Evolutionary conservation across 2,113 vertebrate genomes (phyloP).

Genomic region (Campylorhamphus procurvoides): DNA sequence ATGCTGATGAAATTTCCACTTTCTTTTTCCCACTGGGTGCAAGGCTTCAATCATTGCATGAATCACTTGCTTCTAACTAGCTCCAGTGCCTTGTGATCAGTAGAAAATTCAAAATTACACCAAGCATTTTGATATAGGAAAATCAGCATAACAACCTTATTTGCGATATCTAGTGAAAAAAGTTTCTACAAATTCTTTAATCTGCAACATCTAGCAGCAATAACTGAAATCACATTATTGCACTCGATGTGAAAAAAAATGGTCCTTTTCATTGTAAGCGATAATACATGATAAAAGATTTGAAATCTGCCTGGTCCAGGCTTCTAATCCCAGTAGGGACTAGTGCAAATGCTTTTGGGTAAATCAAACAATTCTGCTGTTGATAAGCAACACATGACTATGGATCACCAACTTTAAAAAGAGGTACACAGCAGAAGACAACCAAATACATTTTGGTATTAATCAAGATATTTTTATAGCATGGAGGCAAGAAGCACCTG

Average conservation of each 20-base stretch:
- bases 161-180: not conserved
- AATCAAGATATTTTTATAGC: too few relatives aligned
- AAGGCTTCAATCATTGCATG: not conserved
- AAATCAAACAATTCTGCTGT: not conserved
- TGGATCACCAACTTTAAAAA: not conserved
- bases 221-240: not conserved
- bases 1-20: not conserved
- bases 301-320: not conserved
- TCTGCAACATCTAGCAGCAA: not conserved
- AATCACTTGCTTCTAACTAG: fast-evolving
- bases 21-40: not conserved
- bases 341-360: not conserved
- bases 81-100: not conserved
- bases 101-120: not conserved
- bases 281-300: not conserved
- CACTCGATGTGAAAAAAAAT: not conserved
- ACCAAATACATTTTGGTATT: too few relatives aligned
- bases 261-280: not conserved
- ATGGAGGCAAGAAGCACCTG: too few relatives aligned
- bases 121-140: not conserved
- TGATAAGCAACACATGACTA: not conserved
- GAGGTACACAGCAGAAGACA: too few relatives aligned
- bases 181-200: not conserved
- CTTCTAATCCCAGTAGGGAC: not conserved
- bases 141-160: not conserved